Base-by-base conservation (phyloP, 2,888 invertebrate genomes). In the Oconnorella tubifera region DNA sequence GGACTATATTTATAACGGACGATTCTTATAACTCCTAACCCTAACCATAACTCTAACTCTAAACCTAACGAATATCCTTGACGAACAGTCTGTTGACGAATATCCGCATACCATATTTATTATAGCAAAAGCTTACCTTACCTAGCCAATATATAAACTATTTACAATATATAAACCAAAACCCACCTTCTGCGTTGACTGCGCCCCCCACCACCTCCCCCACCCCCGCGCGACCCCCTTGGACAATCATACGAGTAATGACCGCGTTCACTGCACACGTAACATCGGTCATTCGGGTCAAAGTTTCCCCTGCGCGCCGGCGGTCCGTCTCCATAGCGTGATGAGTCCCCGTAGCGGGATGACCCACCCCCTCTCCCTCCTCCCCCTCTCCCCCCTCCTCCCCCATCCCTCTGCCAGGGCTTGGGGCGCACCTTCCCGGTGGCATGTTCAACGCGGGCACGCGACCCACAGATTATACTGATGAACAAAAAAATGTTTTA, bases 191-290 rank as follows among this genome's bases (percentile, higher is more conserved):
- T 40, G 40, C 40, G 40, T 19, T 19, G 10, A 19, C 40, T 53
- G n/a, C n/a, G n/a, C n/a, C 65, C 27, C 10, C 53, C 27, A 23
- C 65, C 40, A 28, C 63, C 55, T 23, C 63, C 56, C 10, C 65
- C 40, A 27, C 68, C 68, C 25, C 64, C 66, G 4, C 72, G 53
- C 14, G 66, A 60, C 27, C 67, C 69, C 56, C 73, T 69, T 14
- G 74, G 69, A 82, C 95, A 94, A 81, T 95, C 92, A 72, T 94
- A 87, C 60, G 94, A 94, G 82, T 93, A 94, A 81, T 95, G 94
- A 6, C 95, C 95, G 70, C 92, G 86, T 76, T 92, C 92, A 48
- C 94, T 94, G 83, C 95, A 95, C 79, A 94, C 93, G 79, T 94
- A 95, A 83, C 95, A 95, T 68, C 91, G 88, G 83, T 94, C 94